phyloP scores from a whole-genome alignment of 2,888 invertebrate genomes.

The Troides aeacus region DNA sequence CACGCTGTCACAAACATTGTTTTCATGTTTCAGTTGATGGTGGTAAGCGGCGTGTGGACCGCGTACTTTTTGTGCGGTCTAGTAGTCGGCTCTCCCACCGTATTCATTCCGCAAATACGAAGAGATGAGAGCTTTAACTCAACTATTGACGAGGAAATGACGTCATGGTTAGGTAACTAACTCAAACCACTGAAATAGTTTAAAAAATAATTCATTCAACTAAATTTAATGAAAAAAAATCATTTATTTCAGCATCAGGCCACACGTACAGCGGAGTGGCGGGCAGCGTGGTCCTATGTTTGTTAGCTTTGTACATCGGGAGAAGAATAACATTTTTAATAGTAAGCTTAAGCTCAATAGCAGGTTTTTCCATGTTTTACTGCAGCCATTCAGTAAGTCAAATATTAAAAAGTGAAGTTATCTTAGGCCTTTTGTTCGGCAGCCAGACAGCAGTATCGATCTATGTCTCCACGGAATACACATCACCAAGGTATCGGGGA shows the following conservation, averaged over 20 bases:
- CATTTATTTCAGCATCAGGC: conserved; percentile 33
- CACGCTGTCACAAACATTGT: neutral
- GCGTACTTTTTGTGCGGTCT: conserved; percentile 8
- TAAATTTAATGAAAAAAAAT: conserved; percentile 5
- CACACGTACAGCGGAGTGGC: conserved; percentile 7
- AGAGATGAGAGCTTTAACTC: conserved; percentile 12
- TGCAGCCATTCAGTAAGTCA: neutral
- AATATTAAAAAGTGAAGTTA: conserved; percentile 14
- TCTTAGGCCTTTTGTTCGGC: conserved; percentile 9
- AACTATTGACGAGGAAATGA: conserved; percentile 45
- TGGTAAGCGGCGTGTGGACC: conserved; percentile 7
- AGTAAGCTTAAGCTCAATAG: neutral
- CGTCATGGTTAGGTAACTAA: conserved; percentile 52
- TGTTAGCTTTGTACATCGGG: conserved; percentile 8
- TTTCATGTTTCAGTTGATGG: neutral
- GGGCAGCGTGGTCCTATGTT: neutral
- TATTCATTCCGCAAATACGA: conserved; percentile 24
- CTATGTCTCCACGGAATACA: conserved; percentile 37
- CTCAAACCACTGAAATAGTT: neutral
- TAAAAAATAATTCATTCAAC: too few relatives aligned
- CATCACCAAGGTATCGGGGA: conserved; percentile 38
- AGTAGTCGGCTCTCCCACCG: conserved; percentile 25
- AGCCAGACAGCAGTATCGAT: conserved; percentile 10
- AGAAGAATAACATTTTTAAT: conserved; percentile 9
- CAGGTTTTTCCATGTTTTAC: conserved; percentile 17